Evolutionary conservation across 2,113 vertebrate species (phyloP).

Genomic region (Neodontobutis hainanensis): DNA sequence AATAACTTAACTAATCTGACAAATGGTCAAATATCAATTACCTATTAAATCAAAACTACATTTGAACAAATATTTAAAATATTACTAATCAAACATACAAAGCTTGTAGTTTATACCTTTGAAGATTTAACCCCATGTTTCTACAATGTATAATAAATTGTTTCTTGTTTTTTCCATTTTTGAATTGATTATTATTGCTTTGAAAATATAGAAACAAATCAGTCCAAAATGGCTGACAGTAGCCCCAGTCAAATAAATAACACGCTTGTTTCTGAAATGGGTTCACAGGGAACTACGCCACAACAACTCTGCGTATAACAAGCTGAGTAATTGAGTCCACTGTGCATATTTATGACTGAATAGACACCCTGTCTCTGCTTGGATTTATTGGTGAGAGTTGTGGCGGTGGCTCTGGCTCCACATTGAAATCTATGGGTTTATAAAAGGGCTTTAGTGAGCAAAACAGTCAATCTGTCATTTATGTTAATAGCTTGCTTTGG

Average conservation of each 20-base stretch:
- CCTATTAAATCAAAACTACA: too few species aligned
- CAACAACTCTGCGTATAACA: slow-evolving; percentile 42
- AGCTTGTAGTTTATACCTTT: too few species aligned
- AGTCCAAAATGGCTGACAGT: slow-evolving; percentile 25
- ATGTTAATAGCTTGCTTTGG: slow-evolving; percentile 27
- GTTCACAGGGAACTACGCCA: slow-evolving; percentile 32
- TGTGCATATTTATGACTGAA: slow-evolving; percentile 72
- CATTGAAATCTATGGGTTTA: slow-evolving; percentile 63
- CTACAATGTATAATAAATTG: too few species aligned
- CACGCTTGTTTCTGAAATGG: slow-evolving; percentile 37
- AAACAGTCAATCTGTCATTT: slow-evolving; percentile 64
- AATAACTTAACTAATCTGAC: too few species aligned
- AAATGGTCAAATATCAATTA: too few species aligned
- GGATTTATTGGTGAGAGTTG: slow-evolving; percentile 65
- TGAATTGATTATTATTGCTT: slow-evolving; percentile 4
- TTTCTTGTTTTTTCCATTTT: background rate
- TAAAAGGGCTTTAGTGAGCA: slow-evolving; percentile 67
- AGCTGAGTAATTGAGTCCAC: slow-evolving; percentile 62
- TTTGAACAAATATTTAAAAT: too few species aligned
- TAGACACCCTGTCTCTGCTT: slow-evolving; percentile 47
- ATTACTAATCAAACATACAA: too few species aligned
- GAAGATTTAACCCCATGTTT: too few species aligned
- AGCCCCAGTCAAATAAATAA: slow-evolving; percentile 55
- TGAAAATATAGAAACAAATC: slow-evolving; percentile 36
- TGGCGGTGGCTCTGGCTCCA: slow-evolving; percentile 45